Conservation (phyloP, 2,113 vertebrate species). For the Rutilus rutilus region DNA sequence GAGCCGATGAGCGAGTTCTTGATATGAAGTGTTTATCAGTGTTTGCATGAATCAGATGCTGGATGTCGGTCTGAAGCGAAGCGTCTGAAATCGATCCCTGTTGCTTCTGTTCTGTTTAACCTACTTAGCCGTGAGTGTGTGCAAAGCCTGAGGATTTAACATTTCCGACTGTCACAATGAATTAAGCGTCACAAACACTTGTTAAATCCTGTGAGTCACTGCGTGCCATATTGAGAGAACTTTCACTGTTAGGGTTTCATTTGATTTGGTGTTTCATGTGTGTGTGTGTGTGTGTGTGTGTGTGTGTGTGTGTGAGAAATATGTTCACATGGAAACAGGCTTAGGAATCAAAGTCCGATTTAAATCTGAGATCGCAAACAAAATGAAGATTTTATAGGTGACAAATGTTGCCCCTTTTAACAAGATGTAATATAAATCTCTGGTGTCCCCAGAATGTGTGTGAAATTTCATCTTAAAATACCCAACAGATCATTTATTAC, state of each 20-base stretch:
- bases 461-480: too few species aligned
- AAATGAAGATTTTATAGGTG: too few species aligned
- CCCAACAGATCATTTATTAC: too few species aligned
- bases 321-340: neutral
- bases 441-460: too few species aligned
- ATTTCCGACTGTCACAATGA: constrained; percentile 68
- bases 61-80: constrained; percentile 42
- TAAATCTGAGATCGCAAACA: too few species aligned
- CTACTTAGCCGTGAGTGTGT: constrained; percentile 64
- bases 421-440: too few species aligned
- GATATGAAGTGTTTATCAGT: constrained; percentile 27
- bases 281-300: neutral
- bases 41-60: constrained; percentile 46
- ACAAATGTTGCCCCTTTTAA: too few species aligned
- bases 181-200: constrained; percentile 65
- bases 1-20: neutral
- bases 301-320: constrained; percentile 5
- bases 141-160: constrained; percentile 66
- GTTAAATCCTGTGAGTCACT: constrained; percentile 63
- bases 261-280: too few species aligned
- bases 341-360: too few species aligned
- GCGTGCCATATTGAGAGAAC: constrained; percentile 41
- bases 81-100: constrained; percentile 62
- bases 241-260: constrained; percentile 31
- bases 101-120: constrained; percentile 65